Percentiles rank a stretch among this genome's conserved stretches.
Conservation (phyloP, 2,113 vertebrate genomes). For the Stigmatopora nigra region DNA sequence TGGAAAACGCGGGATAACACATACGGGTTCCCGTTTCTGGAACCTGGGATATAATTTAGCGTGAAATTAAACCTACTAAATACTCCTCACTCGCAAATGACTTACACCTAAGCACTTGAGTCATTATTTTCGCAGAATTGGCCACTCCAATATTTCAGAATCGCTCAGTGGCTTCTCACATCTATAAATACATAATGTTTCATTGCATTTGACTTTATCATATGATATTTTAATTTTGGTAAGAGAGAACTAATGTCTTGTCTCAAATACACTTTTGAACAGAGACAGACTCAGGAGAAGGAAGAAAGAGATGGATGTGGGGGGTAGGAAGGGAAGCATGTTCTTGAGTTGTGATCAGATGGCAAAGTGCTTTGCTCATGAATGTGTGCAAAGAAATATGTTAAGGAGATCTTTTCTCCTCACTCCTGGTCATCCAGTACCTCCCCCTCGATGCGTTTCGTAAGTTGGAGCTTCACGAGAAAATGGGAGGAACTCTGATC, state of each 20-base stretch:
- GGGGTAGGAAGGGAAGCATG: conserved; percentile 35
- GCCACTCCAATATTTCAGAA: not conserved
- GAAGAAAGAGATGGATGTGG: not conserved
- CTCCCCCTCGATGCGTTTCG: conserved; percentile 60
- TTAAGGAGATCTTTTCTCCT: conserved; percentile 69
- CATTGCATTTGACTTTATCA: not conserved
- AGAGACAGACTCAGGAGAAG: conserved; percentile 1
- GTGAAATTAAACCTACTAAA: too few species aligned
- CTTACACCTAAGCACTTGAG: too few species aligned
- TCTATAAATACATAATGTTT: not conserved
- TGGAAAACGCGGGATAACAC: too few species aligned
- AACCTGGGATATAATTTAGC: too few species aligned
- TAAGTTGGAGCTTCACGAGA: conserved; percentile 61
- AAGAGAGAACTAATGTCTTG: not conserved
- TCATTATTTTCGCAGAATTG: too few species aligned
- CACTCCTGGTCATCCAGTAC: conserved; percentile 48
- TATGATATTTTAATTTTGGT: not conserved
- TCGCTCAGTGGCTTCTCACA: not conserved
- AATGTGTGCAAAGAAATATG: conserved; percentile 56
- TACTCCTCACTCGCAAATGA: too few species aligned
- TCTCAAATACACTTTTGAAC: not conserved
- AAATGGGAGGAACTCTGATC: conserved; percentile 63
- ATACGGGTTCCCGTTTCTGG: too few species aligned
- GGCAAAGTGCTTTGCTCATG: conserved; percentile 44
- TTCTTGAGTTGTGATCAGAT: conserved; percentile 48